These are phyloP conservation scores for Condylura cristata DNA, from an alignment of 2,113 vertebrate genomes.

Conservation along the genomic window DNA sequence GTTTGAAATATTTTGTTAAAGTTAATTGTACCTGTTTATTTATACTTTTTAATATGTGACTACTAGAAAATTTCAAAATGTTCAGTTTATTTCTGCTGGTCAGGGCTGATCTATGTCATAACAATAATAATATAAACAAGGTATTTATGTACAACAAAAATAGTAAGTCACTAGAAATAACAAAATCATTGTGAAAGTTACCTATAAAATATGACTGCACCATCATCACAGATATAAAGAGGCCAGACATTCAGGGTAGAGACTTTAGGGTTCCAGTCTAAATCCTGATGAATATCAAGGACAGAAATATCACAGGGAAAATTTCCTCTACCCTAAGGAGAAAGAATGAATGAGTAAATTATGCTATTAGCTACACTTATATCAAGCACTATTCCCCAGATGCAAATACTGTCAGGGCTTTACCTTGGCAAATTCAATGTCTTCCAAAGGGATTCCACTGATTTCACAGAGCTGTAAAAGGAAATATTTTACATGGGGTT, in stretches of 20 bases:
- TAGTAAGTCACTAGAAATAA: neutral
- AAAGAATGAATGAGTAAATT: conserved; percentile 49
- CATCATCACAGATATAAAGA: conserved; percentile 99
- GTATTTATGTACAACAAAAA: conserved; percentile 11
- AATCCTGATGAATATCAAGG: conserved; percentile 98
- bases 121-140: neutral
- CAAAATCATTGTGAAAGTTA: conserved; percentile 77
- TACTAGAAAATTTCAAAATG: conserved; percentile 26
- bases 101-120: neutral
- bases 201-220: conserved; percentile 99
- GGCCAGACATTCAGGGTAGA: conserved; percentile 98
- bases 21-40: conserved; percentile 17
- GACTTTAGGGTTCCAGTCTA: conserved; percentile 99
- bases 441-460: conserved; percentile 93
- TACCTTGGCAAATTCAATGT: conserved; percentile 99
- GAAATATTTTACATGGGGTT: conserved; percentile 58
- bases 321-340: conserved; percentile 94
- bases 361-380: neutral
- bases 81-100: neutral
- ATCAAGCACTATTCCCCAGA: neutral
- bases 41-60: conserved; percentile 47
- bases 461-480: conserved; percentile 92
- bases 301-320: conserved; percentile 99
- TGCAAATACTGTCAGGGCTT: conserved; percentile 39
- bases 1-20: conserved; percentile 41